These are phyloP conservation scores for Synergus itoensis DNA, from an alignment of 2,888 invertebrate genomes.

Conservation along the genomic window DNA sequence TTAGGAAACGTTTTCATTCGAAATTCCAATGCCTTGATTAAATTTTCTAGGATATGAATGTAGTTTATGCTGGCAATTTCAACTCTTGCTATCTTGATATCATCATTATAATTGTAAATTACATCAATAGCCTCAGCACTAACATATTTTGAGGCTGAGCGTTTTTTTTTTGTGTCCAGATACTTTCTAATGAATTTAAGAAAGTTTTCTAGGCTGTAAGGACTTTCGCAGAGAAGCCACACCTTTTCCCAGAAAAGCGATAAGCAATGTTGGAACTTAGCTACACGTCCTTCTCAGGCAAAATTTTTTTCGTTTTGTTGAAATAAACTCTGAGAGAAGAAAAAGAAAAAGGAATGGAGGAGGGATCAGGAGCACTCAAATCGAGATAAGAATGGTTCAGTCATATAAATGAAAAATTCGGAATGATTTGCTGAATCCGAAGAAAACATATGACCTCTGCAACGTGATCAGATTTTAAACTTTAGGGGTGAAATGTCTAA, in stretches of 20 bases:
- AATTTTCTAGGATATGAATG: too few species aligned
- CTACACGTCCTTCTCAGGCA: neutral
- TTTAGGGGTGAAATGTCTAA: neutral
- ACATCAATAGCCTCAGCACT: too few species aligned
- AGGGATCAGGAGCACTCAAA: neutral
- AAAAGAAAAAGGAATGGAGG: neutral
- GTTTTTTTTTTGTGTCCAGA: neutral
- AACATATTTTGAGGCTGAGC: too few species aligned
- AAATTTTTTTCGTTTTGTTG: slow-evolving; percentile 18
- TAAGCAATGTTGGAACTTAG: neutral
- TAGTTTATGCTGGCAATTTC: too few species aligned
- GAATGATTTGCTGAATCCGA: slow-evolving; percentile 22
- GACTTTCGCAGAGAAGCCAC: neutral
- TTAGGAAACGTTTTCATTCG: too few species aligned
- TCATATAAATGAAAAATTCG: slow-evolving; percentile 42
- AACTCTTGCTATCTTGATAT: too few species aligned
- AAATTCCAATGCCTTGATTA: too few species aligned
- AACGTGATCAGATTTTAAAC: slow-evolving; percentile 15
- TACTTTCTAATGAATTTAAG: neutral
- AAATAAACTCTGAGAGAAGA: neutral
- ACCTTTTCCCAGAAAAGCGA: neutral
- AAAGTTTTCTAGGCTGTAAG: neutral
- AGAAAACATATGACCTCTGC: slow-evolving; percentile 12
- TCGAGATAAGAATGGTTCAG: slow-evolving; percentile 6
- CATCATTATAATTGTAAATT: too few species aligned